Evolutionary conservation across 2,888 invertebrate species (phyloP), one percentile per base, ranked within the genome.

Genomic region (Phortica okadai): DNA sequence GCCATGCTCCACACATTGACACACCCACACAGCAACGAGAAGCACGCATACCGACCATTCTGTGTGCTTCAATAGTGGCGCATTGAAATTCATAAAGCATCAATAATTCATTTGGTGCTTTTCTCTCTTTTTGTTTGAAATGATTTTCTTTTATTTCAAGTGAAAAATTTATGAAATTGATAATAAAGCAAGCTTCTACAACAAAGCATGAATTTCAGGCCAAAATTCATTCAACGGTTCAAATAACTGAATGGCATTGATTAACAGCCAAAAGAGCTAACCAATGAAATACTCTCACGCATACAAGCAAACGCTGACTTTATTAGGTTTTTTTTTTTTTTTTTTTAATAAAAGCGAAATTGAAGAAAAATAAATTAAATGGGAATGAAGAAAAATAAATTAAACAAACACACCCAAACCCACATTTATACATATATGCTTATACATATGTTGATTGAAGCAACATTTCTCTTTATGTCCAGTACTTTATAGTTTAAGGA

Each of bases 91-190:
- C 66, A 66, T 66, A 66, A 66, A 42, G 66, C 66, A 66, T 66
- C 66, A 66, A 66, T 66, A 66, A 66, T 66, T 66, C 44, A 66
- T 66, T 66, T 74, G 70, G 72, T 79, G 80, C 77, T 78, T 79
- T 78, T 78, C 78, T 77, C 77, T 81, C 79, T 80, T 84, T 82
- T 84, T 82, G 79, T 85, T 87, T 81, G 86, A 82, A 85, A 85
- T 82, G 86, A 87, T 85, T 85, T 66, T 85, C 82, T 78, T 87
- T 85, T 87, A 85, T 85, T 85, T 85, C 85, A 85, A 85, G 86
- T 87, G 87, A 85, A 87, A 85, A 84, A 85, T 85, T 85, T 85
- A 87, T 85, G 85, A 85, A 85, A 87, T 85, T 85, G 85, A 77
- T 87, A 86, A 87, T 87, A 84, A 85, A 84, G 84, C 82, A n/a